Base-by-base conservation (phyloP, 2,888 invertebrate species). In the Eristalinus sepulchralis region DNA sequence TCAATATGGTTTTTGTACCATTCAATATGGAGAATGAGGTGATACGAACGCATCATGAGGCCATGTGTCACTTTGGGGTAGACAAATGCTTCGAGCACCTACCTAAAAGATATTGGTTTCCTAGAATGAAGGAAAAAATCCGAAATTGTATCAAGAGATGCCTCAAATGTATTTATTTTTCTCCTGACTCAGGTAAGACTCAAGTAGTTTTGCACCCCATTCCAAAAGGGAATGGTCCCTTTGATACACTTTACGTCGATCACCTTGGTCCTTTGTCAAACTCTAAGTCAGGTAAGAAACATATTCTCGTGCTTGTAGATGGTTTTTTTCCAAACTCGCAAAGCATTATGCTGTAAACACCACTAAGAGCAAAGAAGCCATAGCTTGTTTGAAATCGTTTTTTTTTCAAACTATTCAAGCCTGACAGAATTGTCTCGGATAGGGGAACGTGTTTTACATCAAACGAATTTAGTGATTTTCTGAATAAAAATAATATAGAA, bases 51-150 rank as follows among this genome's bases (percentile, higher is more conserved):
- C 47, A 47, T 66, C 24, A 63, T 36, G 36, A 36, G 11, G 36
- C 36, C 17, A 71, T 53, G 33, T 62, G 62, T 17, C 83, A 86
- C 73, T 36, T 81, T 39, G 83, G 75, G 1, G 68, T 66, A 9
- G 70, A 64, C 27, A 78, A 88, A 66, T 53, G 64, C 13, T 72
- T 27, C 39, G 80, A 83, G 34, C 39, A 68, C 27, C 24, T 87
- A 11, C 66, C 71, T n/a, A 22, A 88, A 47, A 83, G 88, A 11
- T 93, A 91, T 86, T 93, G 91, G 91, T 93, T 93, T 76, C 90
- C 91, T 0, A 89, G 89, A 17, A 91, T 93, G 91, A 88, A 88
- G 63, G 68, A 83, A 1, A 92, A 91, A 68, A 90, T 92, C 1
- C 89, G 90, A 57, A 89, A 91, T 62, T 92, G 93, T 81, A 91